Evolutionary conservation across 1,140 invertebrate species (phyloP).

Genomic region (Hesperophylax magnus): DNA sequence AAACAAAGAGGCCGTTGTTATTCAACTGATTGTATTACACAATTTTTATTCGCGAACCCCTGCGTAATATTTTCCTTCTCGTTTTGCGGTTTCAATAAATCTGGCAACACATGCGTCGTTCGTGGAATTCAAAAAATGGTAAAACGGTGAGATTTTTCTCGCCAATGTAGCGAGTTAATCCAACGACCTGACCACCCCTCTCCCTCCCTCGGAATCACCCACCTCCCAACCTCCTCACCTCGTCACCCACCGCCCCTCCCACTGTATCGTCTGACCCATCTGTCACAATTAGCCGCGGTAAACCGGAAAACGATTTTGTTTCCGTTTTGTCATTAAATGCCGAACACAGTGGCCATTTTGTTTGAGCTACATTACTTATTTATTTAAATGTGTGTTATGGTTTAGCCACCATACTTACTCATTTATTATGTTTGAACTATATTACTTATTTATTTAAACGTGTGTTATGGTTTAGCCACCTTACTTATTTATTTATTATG

Average conservation of each 20-base stretch:
- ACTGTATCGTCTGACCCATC: conserved; percentile 47
- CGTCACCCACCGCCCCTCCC: neutral
- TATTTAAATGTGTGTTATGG: too few relatives aligned
- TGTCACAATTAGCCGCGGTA: conserved; percentile 56
- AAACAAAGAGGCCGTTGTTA: neutral
- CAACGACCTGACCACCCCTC: neutral
- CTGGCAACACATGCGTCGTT: conserved; percentile 12
- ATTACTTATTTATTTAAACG: neutral
- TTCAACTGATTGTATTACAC: too few relatives aligned
- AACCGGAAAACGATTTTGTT: conserved; percentile 36
- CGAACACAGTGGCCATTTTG: conserved; percentile 20
- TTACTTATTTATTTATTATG: too few relatives aligned
- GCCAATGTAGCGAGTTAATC: conserved; percentile 27
- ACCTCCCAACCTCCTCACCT: neutral
- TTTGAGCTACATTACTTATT: neutral
- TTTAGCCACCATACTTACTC: too few relatives aligned
- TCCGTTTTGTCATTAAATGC: conserved; percentile 37
- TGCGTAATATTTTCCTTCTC: too few relatives aligned
- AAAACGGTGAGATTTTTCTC: conserved; percentile 5
- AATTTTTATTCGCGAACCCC: too few relatives aligned
- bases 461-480: too few relatives aligned
- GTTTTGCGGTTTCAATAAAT: too few relatives aligned
- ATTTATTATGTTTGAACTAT: neutral
- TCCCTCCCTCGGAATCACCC: too few relatives aligned
- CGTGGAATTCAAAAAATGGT: neutral